Evolutionary conservation across 2,888 invertebrate genomes (phyloP).

Genomic region (Dyspetes luteomarginatus): DNA sequence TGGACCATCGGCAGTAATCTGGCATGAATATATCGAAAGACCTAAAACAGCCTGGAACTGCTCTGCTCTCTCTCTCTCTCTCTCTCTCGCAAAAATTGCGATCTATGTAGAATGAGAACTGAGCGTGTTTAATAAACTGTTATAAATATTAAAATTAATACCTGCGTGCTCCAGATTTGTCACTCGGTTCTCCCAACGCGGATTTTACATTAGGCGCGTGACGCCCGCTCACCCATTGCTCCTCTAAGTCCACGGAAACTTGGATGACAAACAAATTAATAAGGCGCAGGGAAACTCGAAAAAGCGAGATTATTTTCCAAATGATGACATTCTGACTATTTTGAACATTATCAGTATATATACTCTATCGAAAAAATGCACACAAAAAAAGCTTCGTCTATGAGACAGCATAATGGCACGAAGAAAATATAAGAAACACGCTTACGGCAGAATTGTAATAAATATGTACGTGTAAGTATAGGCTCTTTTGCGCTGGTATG

Average conservation of each 20-base stretch:
- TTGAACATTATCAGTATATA: no score
- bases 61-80: no score
- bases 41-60: no score
- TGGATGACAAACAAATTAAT: no score
- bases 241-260: no score
- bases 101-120: constrained; percentile 37
- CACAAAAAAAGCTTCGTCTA: neutral
- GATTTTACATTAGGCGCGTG: constrained; percentile 8
- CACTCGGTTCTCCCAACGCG: constrained; percentile 13
- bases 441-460: neutral
- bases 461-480: neutral
- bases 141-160: constrained; percentile 31
- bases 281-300: no score
- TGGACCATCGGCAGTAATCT: no score
- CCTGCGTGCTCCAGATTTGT: constrained; percentile 44
- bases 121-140: constrained; percentile 37
- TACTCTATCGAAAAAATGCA: neutral
- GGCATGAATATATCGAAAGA: no score
- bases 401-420: neutral
- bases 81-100: neutral
- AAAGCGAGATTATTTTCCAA: no score
- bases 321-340: no score
- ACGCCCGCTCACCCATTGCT: neutral
- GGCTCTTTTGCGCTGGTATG: neutral
- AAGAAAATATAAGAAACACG: neutral